Evolutionary conservation across 2,797 vertebrate species (phyloP).

Genomic region (Novumbra hubbsi): DNA sequence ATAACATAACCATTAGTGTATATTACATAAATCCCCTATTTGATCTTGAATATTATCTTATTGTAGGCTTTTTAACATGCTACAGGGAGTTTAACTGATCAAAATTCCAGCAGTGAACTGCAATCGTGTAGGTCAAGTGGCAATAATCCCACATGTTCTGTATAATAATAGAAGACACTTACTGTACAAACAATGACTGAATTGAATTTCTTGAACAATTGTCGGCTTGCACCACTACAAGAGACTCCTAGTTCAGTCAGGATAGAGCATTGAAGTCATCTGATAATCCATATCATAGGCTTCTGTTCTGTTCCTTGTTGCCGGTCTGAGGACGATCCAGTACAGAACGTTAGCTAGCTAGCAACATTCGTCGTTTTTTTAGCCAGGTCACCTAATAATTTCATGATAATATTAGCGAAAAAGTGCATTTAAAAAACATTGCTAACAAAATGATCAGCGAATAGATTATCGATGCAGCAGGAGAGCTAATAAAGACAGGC

Average conservation of each 20-base stretch:
- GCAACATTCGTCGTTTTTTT: neutral
- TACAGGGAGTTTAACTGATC: neutral
- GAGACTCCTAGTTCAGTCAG: conserved; percentile 33
- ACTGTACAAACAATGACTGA: conserved; percentile 34
- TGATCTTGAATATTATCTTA: neutral
- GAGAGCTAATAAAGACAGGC: conserved; percentile 7
- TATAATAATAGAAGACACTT: conserved; percentile 16
- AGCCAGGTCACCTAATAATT: conserved; percentile 32
- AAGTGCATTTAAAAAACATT: neutral
- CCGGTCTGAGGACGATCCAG: conserved; percentile 23
- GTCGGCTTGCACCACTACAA: conserved; percentile 5
- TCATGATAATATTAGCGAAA: neutral
- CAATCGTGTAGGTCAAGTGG: neutral
- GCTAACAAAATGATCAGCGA: neutral
- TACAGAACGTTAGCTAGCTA: neutral
- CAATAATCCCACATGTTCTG: neutral
- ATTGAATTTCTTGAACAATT: neutral
- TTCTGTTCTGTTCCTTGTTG: conserved; percentile 35
- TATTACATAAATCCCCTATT: neutral
- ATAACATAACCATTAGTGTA: too few relatives aligned
- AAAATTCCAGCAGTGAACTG: neutral
- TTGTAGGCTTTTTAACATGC: neutral
- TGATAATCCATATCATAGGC: conserved; percentile 6
- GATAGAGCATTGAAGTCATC: conserved; percentile 24
- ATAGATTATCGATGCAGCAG: conserved; percentile 16